Evolutionary conservation across 37 sponge, comb jelly and placozoan genomes (phyloP), one percentile per base, ranked within the genome.

Genomic region (Cladorhizidae sp.): DNA sequence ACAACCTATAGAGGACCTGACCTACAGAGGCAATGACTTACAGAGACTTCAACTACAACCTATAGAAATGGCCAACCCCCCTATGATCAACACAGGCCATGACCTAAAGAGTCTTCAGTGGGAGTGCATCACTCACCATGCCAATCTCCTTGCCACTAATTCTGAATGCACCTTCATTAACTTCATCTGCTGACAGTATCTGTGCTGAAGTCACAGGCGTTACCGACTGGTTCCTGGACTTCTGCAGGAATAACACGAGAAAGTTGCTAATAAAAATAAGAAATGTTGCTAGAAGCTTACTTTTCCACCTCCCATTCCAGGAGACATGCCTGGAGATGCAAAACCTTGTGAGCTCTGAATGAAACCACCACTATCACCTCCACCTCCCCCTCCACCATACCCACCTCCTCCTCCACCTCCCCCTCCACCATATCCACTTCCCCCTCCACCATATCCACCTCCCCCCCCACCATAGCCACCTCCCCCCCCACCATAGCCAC

Each of bases 191-290:
- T 22, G 54, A 52, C 26, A 79, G 67, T 35, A 95, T 74, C 68
- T 84, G 86, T n/a, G 88, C 89, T 22, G 85, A 62, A 6, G 96
- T 92, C 49, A 95, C 81, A 25, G 93, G 89, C 11, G 79, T 84
- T 8, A 91, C 33, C 21, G 88, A 67, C 58, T 84, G 88, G 67
- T 40, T 75, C 49, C 65, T 41, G 2, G 50, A 73, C 18, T 39
- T 26, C 29, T 28, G 59, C 62, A 32, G 45, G 8, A 35, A 42
- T 45, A 23, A 32, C 32, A 21, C n/a, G 1, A 62, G 41, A 28
- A 14, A 14, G 23, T 20, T 3, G 58, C 21, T 25, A 29, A 40
- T 26, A 36, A 76, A 23, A 20, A 22, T 52, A 29, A n/a, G 36
- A 25, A 72, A 0, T 35, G 11, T 58, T 26, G 18, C 9, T 21